Evolutionary conservation across 2,888 invertebrate species (phyloP), one percentile per base, ranked within the genome.

Genomic region (Ectobius pallidus): DNA sequence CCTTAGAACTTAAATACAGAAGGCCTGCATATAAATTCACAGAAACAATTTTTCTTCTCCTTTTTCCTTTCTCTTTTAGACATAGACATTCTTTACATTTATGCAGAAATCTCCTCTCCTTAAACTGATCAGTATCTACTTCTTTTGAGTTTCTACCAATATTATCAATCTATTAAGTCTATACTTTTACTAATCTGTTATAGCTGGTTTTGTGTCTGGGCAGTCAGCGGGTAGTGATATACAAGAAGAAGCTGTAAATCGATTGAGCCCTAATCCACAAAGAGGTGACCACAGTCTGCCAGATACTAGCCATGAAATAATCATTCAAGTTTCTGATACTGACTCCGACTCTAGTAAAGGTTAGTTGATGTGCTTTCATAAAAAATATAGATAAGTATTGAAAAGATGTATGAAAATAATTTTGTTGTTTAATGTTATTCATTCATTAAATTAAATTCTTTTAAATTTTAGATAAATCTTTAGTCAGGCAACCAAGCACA

Each of bases 401-500:
- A n/a, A 44, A n/a, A 44, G n/a, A 3, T n/a, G n/a, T 46, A n/a
- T 39, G 14, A 9, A 14, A 9, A 39, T 14, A 39, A 39, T 39
- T 39, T 39, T 6, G 6, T 39, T 46, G 7, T 46, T 3, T 9
- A 46, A 4, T 46, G 46, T 46, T 46, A 46, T 46, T 3, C 18
- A n/a, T n/a, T n/a, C 7, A n/a, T n/a, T n/a, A n/a, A n/a, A n/a
- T n/a, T n/a, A n/a, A n/a, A n/a, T n/a, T n/a, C n/a, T n/a, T n/a
- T n/a, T n/a, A n/a, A n/a, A n/a, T 80, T 80, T 2, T 83, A 88
- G 89, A 89, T 70, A 89, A 88, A 79, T 81, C 83, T 68, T 84
- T 91, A 27, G 85, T 87, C 25, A 85, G 91, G 0, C 91, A 91
- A 81, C 90, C 92, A 1, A 93, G 93, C 1, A 96, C 95, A 0